phyloP scores from a whole-genome alignment of 2,113 vertebrate species.

The Pelobates fuscus region DNA sequence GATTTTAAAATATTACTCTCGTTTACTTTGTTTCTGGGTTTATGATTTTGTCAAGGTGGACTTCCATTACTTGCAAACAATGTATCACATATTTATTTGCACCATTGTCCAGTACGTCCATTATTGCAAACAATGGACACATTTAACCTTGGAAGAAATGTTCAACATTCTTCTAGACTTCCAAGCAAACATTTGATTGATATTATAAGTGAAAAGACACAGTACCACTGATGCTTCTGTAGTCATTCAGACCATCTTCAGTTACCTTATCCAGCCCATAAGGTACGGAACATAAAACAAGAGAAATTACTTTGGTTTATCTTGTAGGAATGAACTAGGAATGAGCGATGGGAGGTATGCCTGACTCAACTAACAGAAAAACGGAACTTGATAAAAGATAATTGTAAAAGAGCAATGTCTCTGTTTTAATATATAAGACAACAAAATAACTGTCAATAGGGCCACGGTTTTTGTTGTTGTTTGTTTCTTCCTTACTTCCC shows the following conservation, averaged over 20 bases:
- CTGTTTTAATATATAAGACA: constrained; percentile 7
- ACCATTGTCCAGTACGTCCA: too few species aligned
- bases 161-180: constrained; percentile 3
- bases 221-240: constrained; percentile 7
- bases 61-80: too few species aligned
- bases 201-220: constrained; percentile 28
- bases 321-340: constrained; percentile 13
- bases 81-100: too few species aligned
- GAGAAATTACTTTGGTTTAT: constrained; percentile 34
- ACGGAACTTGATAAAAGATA: constrained; percentile 11
- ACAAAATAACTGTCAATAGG: neutral
- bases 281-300: constrained; percentile 27
- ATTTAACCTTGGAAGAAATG: constrained; percentile 7
- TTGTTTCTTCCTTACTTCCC: neutral
- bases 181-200: constrained; percentile 29
- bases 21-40: too few species aligned
- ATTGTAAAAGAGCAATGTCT: neutral
- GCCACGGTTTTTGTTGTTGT: neutral
- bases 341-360: constrained; percentile 11
- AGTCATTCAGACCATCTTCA: constrained; percentile 16
- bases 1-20: too few species aligned
- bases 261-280: constrained; percentile 23
- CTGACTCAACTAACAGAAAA: constrained; percentile 1
- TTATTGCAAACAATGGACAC: neutral
- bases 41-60: too few species aligned